A percentile compares a stretch with the other conserved stretches of the same genome.
Evolutionary conservation across 2,113 vertebrate species (phyloP).

Genomic region (Oenanthe melanoleuca): DNA sequence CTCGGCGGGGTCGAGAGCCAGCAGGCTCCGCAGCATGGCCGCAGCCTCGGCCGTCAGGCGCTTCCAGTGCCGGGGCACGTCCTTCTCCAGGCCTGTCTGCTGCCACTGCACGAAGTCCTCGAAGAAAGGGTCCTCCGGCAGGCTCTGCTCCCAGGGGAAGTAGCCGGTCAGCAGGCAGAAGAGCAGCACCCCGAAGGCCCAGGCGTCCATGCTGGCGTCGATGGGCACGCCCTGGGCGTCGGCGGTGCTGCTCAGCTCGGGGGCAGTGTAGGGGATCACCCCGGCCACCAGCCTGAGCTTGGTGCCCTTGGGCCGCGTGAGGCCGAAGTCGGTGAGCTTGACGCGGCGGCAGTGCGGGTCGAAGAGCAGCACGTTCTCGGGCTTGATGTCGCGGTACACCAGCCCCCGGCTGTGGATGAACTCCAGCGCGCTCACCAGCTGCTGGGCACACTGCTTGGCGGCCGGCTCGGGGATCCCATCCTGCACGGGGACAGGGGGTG

Average conservation of each 20-base stretch:
- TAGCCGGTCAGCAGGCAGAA: constrained; percentile 94
- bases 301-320: constrained; percentile 88
- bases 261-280: constrained; percentile 90
- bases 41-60: constrained; percentile 81
- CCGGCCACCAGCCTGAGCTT: constrained; percentile 86
- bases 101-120: constrained; percentile 89
- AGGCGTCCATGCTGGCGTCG: constrained; percentile 87
- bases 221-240: constrained; percentile 82
- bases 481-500: constrained; percentile 41
- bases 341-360: constrained; percentile 81
- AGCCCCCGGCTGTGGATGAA: constrained; percentile 88
- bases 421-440: constrained; percentile 88
- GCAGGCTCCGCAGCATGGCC: constrained; percentile 83
- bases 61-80: constrained; percentile 85
- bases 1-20: constrained; percentile 77
- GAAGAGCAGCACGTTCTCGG: constrained; percentile 90
- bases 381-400: constrained; percentile 92
- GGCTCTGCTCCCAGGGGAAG: constrained; percentile 92
- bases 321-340: constrained; percentile 92
- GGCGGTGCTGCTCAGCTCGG: constrained; percentile 82
- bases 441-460: constrained; percentile 84
- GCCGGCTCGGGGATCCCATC: constrained; percentile 85
- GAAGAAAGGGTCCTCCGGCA: constrained; percentile 85
- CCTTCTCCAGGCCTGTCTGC: constrained; percentile 59
- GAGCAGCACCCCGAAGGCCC: constrained; percentile 90